Percentiles rank a stretch among this genome's conserved stretches.
Evolutionary conservation across 2,797 vertebrate genomes (phyloP).

Genomic region (Leuciscus waleckii): DNA sequence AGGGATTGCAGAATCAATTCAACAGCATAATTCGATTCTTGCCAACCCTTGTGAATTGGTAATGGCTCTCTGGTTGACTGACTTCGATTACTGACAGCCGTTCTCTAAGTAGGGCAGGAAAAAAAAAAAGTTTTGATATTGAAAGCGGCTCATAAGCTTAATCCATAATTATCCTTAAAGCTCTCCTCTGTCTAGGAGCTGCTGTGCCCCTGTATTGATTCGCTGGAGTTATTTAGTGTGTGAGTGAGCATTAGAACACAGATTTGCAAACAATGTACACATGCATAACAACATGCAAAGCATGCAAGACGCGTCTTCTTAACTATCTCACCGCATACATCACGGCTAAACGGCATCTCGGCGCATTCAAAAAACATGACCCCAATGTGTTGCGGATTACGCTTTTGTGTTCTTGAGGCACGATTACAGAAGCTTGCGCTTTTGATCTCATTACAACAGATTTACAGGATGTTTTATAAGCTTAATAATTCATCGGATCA

Average conservation of each 20-base stretch:
- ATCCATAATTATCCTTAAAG: slow-evolving; percentile 63
- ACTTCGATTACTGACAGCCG: slow-evolving; percentile 61
- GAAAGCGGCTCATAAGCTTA: slow-evolving; percentile 60
- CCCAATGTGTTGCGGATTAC: slow-evolving; percentile 46
- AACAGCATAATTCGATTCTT: slow-evolving; percentile 60
- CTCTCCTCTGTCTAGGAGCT: slow-evolving; percentile 52
- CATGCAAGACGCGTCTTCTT: slow-evolving; percentile 71
- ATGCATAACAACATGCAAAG: slow-evolving; percentile 55
- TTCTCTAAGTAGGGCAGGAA: slow-evolving; percentile 56
- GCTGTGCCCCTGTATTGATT: slow-evolving; percentile 55
- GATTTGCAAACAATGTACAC: slow-evolving; percentile 53
- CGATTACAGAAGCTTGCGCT: slow-evolving; percentile 66
- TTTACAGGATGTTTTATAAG: slow-evolving; percentile 71
- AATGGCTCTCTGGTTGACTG: slow-evolving; percentile 62
- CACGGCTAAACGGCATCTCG: slow-evolving; percentile 63
- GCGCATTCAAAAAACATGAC: slow-evolving; percentile 53
- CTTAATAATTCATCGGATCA: slow-evolving; percentile 79
- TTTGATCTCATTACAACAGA: slow-evolving; percentile 66
- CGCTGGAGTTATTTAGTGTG: slow-evolving; percentile 46
- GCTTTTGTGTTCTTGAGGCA: slow-evolving; percentile 61
- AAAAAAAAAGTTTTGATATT: slow-evolving; percentile 54
- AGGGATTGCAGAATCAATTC: slow-evolving; percentile 59
- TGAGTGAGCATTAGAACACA: slow-evolving; percentile 50
- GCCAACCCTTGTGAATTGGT: slow-evolving; percentile 47
- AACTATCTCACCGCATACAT: slow-evolving; percentile 65